Base-by-base conservation (phyloP, 2,888 invertebrate genomes). In the Sarcophaga rosellei region DNA sequence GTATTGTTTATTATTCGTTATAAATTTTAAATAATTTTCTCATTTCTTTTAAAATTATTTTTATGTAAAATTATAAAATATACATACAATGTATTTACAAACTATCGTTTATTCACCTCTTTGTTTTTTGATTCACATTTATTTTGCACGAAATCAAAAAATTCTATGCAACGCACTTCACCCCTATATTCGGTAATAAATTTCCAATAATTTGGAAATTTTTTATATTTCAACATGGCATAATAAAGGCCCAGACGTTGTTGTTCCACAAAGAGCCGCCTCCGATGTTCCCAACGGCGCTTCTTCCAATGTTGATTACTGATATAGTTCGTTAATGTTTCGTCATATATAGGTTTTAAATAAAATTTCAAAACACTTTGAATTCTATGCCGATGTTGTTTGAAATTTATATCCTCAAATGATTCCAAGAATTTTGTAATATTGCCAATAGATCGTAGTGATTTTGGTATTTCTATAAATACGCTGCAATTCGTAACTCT, bases 211-310 rank as follows among this genome's bases (percentile, higher is more conserved):
- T 90, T 90, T 0, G 91, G 91, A 86, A 90, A 92, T 10, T 88
- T 90, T 23, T 90, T 89, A 84, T 92, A 90, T 74, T 88, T 89
- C 1, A 90, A 85, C 92, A 92, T 92, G 10, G 91, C 92, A 62
- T 88, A 72, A 74, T 92, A 92, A 0, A 92, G 88, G 4, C 90
- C 90, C 12, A 88, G 85, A 4, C 91, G 91, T 75, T 91, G 91
- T 44, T 90, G 89, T 63, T 91, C 90, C 25, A 84, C 70, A 21
- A 90, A 89, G 10, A 85, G 0, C 1, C 89, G 88, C 2, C 88
- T 87, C 5, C 79, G 62, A 53, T 89, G 89, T 5, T 88, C 89
- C 6, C 57, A 17, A 8, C 88, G 90, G 17, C 82, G 88, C 23
- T 73, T 87, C 3, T 68, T 77, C 91, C 91, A 92, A 77, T 89